Base-by-base conservation (phyloP, 2,797 vertebrate species). In the Anisognathus igniventris region DNA sequence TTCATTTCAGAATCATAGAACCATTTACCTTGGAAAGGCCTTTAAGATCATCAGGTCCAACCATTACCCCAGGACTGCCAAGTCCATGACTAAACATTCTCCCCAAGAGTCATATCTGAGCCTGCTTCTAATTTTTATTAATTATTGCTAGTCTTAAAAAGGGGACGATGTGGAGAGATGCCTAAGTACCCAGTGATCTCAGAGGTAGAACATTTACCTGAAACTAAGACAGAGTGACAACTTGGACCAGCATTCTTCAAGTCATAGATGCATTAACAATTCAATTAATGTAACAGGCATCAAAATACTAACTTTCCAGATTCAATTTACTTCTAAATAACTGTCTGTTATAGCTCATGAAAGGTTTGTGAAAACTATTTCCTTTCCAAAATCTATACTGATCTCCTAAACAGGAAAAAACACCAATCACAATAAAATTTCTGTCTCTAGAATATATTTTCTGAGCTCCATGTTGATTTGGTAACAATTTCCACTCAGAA, bases 141-240 rank as follows among this genome's bases (percentile, higher is more conserved):
- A 33, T n/a, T 74, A 30, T 12, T 54, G 10, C 40, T 28, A 53
- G 7, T 3, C 28, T 53, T 51, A 9, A 84, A 39, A 51, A 54
- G 0, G 2, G 0, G 0, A 1, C 66, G 23, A 70, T 60, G 14
- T 5, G 48, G 66, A 30, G 9, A 27, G 25, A 42, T 8, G 4
- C 1, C 12, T 31, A 65, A 28, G 23, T 31, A 45, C 2, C 0
- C 5, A 19, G 2, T 51, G 21, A 40, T 68, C 11, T 50, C 54
- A 81, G 30, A 64, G 7, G 14, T 2, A 84, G 9, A n/a, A 48
- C 44, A 44, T 51, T 60, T 81, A 23, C 17, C 39, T n/a, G 42
- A 74, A 57, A 30, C 2, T 7, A 12, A 47, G 44, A 24, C 6
- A 68, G 25, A 77, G 12, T 60, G 60, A 65, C 9, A 60, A 25